Conservation (phyloP, 2,888 invertebrate genomes). For the Chaetogeoica ovagalla region DNA sequence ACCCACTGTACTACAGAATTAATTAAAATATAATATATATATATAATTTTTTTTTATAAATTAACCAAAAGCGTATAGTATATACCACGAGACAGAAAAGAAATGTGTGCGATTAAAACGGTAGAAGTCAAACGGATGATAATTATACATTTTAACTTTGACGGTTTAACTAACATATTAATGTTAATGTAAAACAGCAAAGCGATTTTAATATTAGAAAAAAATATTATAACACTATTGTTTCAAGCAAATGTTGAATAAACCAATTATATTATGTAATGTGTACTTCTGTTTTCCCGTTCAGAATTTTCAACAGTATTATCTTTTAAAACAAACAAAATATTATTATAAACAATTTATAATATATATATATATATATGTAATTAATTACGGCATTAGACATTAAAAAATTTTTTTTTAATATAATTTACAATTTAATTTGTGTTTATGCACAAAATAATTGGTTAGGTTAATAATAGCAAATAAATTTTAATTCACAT, state of each 20-base stretch:
- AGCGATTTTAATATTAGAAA: neutral
- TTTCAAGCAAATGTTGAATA: neutral
- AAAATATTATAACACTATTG: neutral
- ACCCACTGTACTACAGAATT: conserved; percentile 25
- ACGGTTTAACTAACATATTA: neutral
- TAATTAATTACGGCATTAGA: too few relatives aligned
- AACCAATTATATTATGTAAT: neutral
- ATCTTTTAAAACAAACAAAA: neutral
- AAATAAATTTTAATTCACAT: conserved; percentile 14
- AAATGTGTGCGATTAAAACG: too few relatives aligned
- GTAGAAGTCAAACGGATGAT: neutral
- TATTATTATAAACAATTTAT: neutral
- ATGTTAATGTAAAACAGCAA: neutral
- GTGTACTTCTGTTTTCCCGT: conserved; percentile 5
- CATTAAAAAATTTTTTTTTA: too few relatives aligned
- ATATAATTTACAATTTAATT: too few relatives aligned
- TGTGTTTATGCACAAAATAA: too few relatives aligned
- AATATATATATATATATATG: too few relatives aligned
- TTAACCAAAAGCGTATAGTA: neutral
- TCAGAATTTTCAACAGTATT: conserved; percentile 20
- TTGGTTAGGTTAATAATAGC: too few relatives aligned
- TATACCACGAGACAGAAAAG: neutral
- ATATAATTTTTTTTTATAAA: neutral
- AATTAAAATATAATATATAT: neutral
- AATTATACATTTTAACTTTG: neutral